Conservation (phyloP, 2,888 invertebrate species). For the Macrophya annulata region DNA sequence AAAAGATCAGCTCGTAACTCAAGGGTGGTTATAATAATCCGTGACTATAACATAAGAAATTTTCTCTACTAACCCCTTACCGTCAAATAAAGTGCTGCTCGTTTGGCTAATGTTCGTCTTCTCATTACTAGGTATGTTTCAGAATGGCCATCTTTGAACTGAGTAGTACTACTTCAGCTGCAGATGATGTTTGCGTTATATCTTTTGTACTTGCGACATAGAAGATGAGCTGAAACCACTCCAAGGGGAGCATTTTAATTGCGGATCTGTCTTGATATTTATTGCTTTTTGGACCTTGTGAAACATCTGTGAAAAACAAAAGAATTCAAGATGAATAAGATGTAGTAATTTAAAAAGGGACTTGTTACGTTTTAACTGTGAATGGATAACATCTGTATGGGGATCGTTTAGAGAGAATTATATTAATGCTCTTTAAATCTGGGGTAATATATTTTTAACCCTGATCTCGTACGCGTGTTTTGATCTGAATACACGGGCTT, state of each 20-base stretch:
- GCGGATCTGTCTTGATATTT: background rate
- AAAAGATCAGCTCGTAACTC: background rate
- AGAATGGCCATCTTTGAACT: conserved; percentile 10
- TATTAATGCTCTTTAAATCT: background rate
- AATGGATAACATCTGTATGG: background rate
- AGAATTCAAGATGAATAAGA: background rate
- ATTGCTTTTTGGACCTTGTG: background rate
- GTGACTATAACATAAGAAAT: background rate
- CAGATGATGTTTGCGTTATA: conserved; percentile 21
- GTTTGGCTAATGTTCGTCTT: conserved; percentile 42
- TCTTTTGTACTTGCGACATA: background rate
- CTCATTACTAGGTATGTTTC: conserved; percentile 45
- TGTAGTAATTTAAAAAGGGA: background rate
- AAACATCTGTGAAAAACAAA: background rate
- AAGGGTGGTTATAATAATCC: background rate
- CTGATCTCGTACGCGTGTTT: conserved; percentile 38
- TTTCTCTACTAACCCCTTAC: background rate
- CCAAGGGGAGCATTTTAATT: background rate
- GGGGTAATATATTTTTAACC: conserved; percentile 19
- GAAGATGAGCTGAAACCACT: conserved; percentile 6
- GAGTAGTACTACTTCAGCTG: conserved; percentile 19
- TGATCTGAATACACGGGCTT: conserved; percentile 4
- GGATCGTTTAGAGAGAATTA: background rate
- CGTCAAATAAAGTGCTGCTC: conserved; percentile 36
- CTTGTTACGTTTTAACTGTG: background rate